phyloP scores from a whole-genome alignment of 2,888 invertebrate species.

The Seira sanloemensis region DNA sequence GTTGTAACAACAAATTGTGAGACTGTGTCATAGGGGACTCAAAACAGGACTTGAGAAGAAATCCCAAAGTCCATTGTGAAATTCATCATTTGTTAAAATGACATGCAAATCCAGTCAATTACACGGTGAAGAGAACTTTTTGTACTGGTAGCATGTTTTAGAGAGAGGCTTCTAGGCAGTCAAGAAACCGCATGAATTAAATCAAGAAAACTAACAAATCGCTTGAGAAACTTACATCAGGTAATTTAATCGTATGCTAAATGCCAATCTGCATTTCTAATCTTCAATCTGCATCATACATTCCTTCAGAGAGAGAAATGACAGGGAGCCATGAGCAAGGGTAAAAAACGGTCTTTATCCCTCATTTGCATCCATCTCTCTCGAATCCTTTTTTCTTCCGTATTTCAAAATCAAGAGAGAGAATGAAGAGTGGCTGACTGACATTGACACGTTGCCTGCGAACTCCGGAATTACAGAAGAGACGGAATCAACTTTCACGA shows the following conservation, averaged over 20 bases:
- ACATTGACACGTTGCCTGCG: slow-evolving; percentile 42
- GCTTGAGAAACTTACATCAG: neutral
- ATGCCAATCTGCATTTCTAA: neutral
- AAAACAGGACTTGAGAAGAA: neutral
- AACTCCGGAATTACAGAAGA: neutral
- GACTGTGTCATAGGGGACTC: too few species aligned
- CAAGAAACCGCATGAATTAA: neutral
- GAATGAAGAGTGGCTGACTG: slow-evolving; percentile 17
- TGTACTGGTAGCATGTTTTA: too few species aligned
- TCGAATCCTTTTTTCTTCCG: neutral
- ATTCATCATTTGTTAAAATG: neutral
- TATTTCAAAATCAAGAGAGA: neutral
- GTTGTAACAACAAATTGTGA: too few species aligned
- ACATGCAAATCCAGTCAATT: neutral
- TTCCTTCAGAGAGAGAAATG: neutral
- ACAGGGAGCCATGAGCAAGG: neutral
- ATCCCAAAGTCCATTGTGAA: too few species aligned
- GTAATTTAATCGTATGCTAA: neutral
- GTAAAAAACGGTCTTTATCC: neutral
- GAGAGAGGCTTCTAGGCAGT: neutral
- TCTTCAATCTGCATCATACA: neutral
- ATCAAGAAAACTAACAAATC: neutral
- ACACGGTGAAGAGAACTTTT: too few species aligned
- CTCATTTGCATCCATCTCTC: too few species aligned
- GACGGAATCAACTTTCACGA: slow-evolving; percentile 47